Evolutionary conservation across 1,140 invertebrate genomes (phyloP).

Genomic region (Lasaia peninsularis): DNA sequence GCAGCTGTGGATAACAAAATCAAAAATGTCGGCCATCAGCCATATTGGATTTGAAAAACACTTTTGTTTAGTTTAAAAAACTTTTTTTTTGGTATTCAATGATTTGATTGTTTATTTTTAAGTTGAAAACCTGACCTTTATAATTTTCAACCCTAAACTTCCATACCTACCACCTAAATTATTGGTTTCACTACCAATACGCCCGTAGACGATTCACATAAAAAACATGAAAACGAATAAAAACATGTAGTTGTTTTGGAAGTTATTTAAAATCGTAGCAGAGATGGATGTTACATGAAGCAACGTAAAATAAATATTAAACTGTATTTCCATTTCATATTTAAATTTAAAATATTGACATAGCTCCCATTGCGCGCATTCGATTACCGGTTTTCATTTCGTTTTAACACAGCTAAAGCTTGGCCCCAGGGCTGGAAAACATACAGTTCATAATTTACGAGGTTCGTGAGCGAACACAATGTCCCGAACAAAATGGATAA

Average conservation of each 20-base stretch:
- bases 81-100: too few relatives aligned
- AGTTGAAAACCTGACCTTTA: too few relatives aligned
- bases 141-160: too few relatives aligned
- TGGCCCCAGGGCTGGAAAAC: conserved; percentile 62
- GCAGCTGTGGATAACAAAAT: too few relatives aligned
- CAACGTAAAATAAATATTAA: conserved; percentile 56
- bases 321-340: conserved; percentile 61
- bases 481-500: conserved; percentile 67
- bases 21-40: too few relatives aligned
- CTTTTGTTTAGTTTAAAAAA: too few relatives aligned
- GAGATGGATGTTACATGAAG: conserved; percentile 45
- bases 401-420: conserved; percentile 66
- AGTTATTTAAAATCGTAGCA: conserved; percentile 47
- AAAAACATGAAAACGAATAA: conserved; percentile 23
- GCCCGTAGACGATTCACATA: too few relatives aligned
- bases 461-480: conserved; percentile 65
- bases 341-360: conserved; percentile 75
- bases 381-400: conserved; percentile 75
- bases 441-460: conserved; percentile 73
- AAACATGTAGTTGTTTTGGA: conserved; percentile 43
- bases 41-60: too few relatives aligned
- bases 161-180: too few relatives aligned
- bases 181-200: too few relatives aligned
- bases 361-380: conserved; percentile 66
- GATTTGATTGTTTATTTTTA: too few relatives aligned